A percentile compares a stretch with the other conserved stretches of the same genome.
Conservation (phyloP, 2,797 vertebrate genomes). For the Sciurus carolinensis region DNA sequence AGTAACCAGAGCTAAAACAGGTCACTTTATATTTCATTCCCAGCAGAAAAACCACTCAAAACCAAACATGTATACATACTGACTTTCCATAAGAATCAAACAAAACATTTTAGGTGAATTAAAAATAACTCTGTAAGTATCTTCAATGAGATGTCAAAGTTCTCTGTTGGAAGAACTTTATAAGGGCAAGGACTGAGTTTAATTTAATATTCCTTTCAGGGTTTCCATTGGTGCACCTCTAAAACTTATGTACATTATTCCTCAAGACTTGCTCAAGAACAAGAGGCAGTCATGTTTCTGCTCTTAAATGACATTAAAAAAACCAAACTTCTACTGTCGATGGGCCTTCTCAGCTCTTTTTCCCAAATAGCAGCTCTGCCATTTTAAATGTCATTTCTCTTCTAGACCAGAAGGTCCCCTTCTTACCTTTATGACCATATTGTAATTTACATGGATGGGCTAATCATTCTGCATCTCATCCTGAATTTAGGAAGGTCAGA, state of each 20-base stretch:
- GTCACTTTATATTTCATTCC: constrained; percentile 11
- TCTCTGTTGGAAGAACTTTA: constrained; percentile 14
- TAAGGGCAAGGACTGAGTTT: not conserved
- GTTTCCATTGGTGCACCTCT: not conserved
- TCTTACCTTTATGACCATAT: constrained; percentile 20
- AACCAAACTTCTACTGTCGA: not conserved
- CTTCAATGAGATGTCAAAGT: constrained; percentile 34
- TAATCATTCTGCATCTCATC: constrained; percentile 41
- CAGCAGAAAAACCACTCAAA: constrained; percentile 47
- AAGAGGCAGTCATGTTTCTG: constrained; percentile 20
- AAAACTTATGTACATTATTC: constrained; percentile 11
- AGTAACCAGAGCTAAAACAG: not conserved
- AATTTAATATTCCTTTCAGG: constrained; percentile 21
- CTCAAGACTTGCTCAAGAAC: constrained; percentile 11
- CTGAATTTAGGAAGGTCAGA: constrained; percentile 15
- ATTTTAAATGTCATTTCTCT: constrained; percentile 43
- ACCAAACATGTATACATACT: not conserved
- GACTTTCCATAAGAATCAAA: constrained; percentile 47
- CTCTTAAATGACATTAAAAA: constrained; percentile 35
- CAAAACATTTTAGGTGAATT: constrained; percentile 2
- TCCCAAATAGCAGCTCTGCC: not conserved
- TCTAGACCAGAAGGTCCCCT: not conserved
- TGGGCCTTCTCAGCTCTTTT: constrained; percentile 45
- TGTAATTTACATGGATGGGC: constrained; percentile 1
- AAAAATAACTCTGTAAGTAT: constrained; percentile 33